Percentiles rank a stretch among this genome's conserved stretches.
phyloP scores from a whole-genome alignment of 2,797 vertebrate genomes.

The Notamacropus eugenii region DNA sequence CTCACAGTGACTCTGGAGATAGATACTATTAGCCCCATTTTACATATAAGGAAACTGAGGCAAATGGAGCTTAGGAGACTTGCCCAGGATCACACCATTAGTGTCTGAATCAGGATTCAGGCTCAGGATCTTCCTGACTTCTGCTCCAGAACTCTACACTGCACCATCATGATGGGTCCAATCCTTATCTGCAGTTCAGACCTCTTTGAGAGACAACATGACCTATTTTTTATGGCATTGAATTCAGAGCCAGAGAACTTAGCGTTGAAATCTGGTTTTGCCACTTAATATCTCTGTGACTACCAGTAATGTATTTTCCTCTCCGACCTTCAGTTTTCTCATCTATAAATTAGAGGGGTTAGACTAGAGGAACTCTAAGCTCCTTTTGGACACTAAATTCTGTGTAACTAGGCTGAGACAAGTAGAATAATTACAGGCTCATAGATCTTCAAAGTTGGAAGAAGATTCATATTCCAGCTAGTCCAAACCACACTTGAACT shows the following conservation, averaged over 20 bases:
- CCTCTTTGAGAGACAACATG: neutral
- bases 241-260: neutral
- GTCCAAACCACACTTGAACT: neutral
- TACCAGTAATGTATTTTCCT: neutral
- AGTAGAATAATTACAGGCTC: neutral
- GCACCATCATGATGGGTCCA: neutral
- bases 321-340: neutral
- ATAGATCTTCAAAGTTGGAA: neutral
- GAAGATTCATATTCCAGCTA: neutral
- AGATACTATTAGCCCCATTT: neutral
- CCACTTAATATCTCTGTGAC: neutral
- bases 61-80: neutral
- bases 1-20: neutral
- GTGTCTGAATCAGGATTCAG: neutral
- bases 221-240: too few relatives aligned
- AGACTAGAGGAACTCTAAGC: neutral
- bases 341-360: neutral
- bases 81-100: neutral
- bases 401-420: neutral
- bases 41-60: neutral
- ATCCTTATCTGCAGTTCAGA: neutral
- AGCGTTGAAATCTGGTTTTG: neutral
- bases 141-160: neutral
- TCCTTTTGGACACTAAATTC: neutral
- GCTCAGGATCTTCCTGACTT: neutral